Evolutionary conservation across 2,113 vertebrate species (phyloP).

Genomic region (Cinclus cinclus): DNA sequence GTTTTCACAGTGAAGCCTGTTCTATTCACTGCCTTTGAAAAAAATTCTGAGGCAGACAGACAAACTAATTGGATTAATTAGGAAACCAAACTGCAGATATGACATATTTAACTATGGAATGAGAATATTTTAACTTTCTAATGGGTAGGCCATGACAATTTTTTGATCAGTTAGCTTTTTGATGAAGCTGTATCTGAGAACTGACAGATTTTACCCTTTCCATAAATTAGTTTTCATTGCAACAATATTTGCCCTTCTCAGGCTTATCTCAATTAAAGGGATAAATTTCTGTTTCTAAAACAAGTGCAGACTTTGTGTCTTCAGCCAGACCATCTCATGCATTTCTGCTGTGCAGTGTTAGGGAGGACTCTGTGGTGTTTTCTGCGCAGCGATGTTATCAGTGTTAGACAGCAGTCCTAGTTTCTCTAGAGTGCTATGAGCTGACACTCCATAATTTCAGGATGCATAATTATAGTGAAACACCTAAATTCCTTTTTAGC

Average conservation of each 20-base stretch:
- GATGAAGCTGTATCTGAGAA: neutral
- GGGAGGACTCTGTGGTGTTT: neutral
- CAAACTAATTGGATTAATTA: neutral
- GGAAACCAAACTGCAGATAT: neutral
- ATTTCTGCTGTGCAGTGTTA: neutral
- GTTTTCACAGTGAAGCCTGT: neutral
- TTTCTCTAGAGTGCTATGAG: neutral
- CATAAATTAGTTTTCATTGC: neutral
- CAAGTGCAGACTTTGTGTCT: neutral
- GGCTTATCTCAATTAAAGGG: neutral
- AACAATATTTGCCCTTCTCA: neutral
- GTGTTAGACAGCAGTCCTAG: neutral
- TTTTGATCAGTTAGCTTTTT: constrained; percentile 7
- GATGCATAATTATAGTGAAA: neutral
- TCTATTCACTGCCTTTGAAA: neutral
- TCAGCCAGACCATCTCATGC: neutral
- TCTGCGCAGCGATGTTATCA: neutral
- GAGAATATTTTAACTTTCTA: constrained; percentile 19
- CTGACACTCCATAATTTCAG: neutral
- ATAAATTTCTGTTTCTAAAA: neutral
- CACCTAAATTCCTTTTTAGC: neutral
- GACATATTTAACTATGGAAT: neutral
- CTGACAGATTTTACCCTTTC: neutral
- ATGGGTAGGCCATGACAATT: neutral
- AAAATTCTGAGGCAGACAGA: neutral